Base-by-base conservation (phyloP, 2,113 vertebrate genomes). In the Dicaeum eximium region DNA sequence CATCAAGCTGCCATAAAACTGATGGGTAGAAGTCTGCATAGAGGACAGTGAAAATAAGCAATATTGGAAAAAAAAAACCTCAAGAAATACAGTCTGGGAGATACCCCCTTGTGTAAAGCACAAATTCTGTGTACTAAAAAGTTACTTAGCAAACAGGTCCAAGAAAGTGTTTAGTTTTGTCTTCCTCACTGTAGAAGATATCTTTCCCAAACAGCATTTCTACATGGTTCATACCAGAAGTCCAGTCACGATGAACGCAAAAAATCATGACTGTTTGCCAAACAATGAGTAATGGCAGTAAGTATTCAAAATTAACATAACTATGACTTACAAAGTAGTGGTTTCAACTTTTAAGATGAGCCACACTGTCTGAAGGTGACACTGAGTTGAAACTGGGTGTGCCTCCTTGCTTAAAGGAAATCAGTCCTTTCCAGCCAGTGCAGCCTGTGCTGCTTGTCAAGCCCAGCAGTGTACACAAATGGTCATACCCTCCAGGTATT, bases 321-420 rank as follows among this genome's bases (percentile, higher is more conserved):
- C 45, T 50, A 71, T 21, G 24, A 88, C n/a, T 61, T 45, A 73
- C 31, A 5, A 27, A 57, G 61, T 62, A 79, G 58, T 77, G 48
- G 65, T 92, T 93, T 93, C 54, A 90, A 73, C 80, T 81, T 73
- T 69, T 70, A 73, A n/a, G 48, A 48, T 48, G 77, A 96, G 86
- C 72, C 22, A 81, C 25, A 19, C 37, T 42, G 23, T 92, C 78
- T 65, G 64, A 87, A 86, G 92, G 86, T 71, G 82, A 90, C 77
- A 83, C 47, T 67, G 79, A 96, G 93, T 65, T 97, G 86, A 89
- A 95, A 94, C 66, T 73, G 74, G 89, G 91, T 87, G 91, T 83
- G 95, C 45, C 88, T 53, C 74, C 79, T 71, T 60, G 33, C 64
- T 57, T 74, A 37, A 90, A 93, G 86, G 48, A 81, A 79, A 93